Evolutionary conservation across 2,888 invertebrate species (phyloP), one percentile per base, ranked within the genome.

Genomic region (Gisinianus flammeolus): DNA sequence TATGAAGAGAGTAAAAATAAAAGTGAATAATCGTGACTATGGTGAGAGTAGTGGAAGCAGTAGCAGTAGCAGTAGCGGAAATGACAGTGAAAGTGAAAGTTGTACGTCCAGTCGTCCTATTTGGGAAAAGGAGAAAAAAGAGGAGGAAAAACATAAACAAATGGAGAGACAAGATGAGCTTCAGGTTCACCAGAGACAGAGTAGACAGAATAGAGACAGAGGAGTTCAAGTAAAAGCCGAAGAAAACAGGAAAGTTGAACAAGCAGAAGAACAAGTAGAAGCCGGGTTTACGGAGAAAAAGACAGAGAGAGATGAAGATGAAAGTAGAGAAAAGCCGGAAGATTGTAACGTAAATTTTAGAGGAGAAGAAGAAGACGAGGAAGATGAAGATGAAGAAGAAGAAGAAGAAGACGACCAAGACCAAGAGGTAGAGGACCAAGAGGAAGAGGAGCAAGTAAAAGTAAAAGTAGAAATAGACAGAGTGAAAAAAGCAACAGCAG

Each of bases 341-440:
- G 62, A 79, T 68, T 67, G 78, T 44, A 67, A 30, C n/a, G 31
- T 24, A 67, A 30, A 67, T 67, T 30, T 30, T 30, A n/a, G n/a
- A n/a, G n/a, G n/a, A n/a, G 67, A n/a, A 2, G 19, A 35, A 70
- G 26, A n/a, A 28, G 30, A 12, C 4, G 28, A 24, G 12, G 30
- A 24, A 35, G 16, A 54, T 12, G 31, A 73, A n/a, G 62, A 16
- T 16, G 31, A 73, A 24, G 58, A 16, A 35, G 62, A 72, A 16
- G 56, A 3, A 24, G 72, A 72, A 24, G 58, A 54, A 54, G 77
- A 76, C 71, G 78, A 70, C 44, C 78, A 77, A 54, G 80, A 78
- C 58, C 79, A 82, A 79, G 80, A 79, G 28, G 33, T 66, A 56
- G 76, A 80, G 54, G 28, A 66, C 72, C 58, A n/a, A 44, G 26